phyloP scores from a whole-genome alignment of 2,113 vertebrate genomes.

The Ceratotherium simum region DNA sequence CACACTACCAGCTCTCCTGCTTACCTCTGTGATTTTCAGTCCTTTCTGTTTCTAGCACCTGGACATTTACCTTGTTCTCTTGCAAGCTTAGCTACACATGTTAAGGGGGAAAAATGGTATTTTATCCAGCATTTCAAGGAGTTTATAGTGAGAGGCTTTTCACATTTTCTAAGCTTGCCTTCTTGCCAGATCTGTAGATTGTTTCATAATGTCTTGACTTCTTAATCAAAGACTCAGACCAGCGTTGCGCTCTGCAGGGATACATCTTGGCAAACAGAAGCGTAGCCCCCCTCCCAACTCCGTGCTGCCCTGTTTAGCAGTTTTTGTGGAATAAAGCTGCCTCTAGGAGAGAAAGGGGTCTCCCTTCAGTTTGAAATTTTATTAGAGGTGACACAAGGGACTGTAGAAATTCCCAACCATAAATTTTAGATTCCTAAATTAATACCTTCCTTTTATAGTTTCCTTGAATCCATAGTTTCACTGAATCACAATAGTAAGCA shows the following conservation, averaged over 20 bases:
- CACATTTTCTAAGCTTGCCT: background rate
- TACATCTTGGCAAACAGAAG: background rate
- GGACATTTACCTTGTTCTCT: background rate
- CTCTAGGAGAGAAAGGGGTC: background rate
- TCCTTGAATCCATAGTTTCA: background rate
- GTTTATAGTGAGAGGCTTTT: background rate
- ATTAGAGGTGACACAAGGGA: background rate
- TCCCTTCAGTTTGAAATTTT: background rate
- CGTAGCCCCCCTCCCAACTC: background rate
- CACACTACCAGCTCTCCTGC: accelerated
- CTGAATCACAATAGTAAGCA: background rate
- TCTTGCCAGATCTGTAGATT: background rate
- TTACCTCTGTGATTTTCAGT: background rate
- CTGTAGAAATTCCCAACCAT: background rate
- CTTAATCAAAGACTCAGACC: background rate
- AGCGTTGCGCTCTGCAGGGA: background rate
- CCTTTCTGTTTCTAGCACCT: background rate
- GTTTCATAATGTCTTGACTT: background rate
- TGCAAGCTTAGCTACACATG: background rate
- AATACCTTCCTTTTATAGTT: background rate
- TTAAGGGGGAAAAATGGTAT: background rate
- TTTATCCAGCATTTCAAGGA: background rate
- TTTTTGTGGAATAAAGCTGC: background rate
- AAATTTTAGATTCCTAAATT: background rate
- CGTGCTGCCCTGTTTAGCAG: background rate